Percentiles rank a stretch among this genome's conserved stretches.
phyloP scores from a whole-genome alignment of 1,140 invertebrate genomes.

The Orius insidiosus region DNA sequence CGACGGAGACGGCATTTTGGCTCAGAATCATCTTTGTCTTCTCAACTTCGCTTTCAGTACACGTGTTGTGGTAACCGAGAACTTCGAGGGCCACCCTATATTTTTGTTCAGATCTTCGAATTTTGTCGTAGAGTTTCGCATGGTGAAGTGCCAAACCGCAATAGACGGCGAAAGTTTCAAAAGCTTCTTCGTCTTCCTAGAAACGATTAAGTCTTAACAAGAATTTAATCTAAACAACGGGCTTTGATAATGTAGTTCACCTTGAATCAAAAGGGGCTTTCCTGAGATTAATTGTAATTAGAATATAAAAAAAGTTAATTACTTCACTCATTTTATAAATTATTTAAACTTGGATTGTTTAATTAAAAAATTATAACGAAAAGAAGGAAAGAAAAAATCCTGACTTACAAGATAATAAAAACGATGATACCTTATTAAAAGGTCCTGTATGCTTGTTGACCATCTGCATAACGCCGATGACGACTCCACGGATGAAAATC shows the following conservation, averaged over 20 bases:
- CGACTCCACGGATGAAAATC: constrained; percentile 51
- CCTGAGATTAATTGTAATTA: background rate
- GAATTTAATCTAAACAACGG: background rate
- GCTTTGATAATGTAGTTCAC: background rate
- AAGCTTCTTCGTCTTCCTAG: constrained; percentile 59
- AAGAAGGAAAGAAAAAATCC: no score
- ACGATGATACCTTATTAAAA: constrained; percentile 37
- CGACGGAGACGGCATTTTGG: background rate
- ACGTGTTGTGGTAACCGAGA: constrained; percentile 65
- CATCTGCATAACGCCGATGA: constrained; percentile 78
- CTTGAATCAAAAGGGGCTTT: background rate
- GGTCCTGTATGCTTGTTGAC: constrained; percentile 55
- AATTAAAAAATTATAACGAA: no score
- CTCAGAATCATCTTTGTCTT: constrained; percentile 28
- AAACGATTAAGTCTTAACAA: constrained; percentile 6
- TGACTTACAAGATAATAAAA: no score
- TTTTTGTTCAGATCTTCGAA: constrained; percentile 64
- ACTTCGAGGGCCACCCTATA: constrained; percentile 67
- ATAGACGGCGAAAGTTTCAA: constrained; percentile 69
- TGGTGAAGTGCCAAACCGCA: constrained; percentile 71
- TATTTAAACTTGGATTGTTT: no score
- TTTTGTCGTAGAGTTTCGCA: constrained; percentile 71
- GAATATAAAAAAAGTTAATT: no score
- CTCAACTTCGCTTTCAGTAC: constrained; percentile 48
- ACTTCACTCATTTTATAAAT: no score